phyloP scores from a whole-genome alignment of 2,888 invertebrate species.

The Myathropa florea region DNA sequence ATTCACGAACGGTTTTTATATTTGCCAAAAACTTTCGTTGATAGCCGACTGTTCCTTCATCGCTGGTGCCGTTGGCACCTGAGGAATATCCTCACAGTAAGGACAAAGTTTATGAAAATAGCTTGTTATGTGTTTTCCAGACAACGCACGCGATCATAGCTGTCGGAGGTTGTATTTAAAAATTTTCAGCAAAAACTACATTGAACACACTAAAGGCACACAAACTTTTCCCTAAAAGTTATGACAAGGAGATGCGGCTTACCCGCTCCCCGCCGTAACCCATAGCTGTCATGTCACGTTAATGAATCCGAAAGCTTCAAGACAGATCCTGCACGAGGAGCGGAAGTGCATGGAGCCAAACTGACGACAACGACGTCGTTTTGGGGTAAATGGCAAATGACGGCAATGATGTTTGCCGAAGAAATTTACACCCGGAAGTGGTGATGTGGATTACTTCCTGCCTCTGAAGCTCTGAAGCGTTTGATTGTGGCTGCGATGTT shows the following conservation, averaged over 20 bases:
- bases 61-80: neutral
- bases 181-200: conserved; percentile 18
- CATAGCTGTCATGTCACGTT: neutral
- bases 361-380: conserved; percentile 9
- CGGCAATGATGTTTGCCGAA: conserved; percentile 42
- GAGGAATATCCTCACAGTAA: neutral
- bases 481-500: conserved; percentile 6
- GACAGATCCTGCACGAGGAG: neutral
- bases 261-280: neutral
- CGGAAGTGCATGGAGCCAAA: conserved; percentile 28
- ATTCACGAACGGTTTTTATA: neutral
- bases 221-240: conserved; percentile 20
- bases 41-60: neutral
- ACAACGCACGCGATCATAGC: conserved; percentile 24
- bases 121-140: conserved; percentile 17
- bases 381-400: conserved; percentile 40
- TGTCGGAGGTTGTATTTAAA: neutral
- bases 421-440: conserved; percentile 62
- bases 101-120: conserved; percentile 26
- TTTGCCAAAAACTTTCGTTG: neutral
- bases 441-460: conserved; percentile 50
- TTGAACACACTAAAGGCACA: conserved; percentile 6
- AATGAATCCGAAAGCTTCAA: neutral
- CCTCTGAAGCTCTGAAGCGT: conserved; percentile 6
- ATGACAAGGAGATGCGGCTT: neutral